These are phyloP conservation scores for Semibalanus balanoides DNA, from an alignment of 1,140 invertebrate species.

Conservation along the genomic window DNA sequence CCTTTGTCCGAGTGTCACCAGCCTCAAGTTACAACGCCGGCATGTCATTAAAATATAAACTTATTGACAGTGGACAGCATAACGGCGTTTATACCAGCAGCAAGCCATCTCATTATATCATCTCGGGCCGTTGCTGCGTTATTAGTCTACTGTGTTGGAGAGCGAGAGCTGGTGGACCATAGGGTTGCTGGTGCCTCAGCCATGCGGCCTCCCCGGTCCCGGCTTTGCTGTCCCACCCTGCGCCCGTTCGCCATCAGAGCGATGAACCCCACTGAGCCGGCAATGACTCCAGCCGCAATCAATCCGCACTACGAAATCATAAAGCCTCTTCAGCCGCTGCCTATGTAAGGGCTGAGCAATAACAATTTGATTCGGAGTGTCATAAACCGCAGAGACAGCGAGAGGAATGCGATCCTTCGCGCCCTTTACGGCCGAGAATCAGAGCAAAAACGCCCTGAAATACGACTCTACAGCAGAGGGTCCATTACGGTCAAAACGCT, in stretches of 20 bases:
- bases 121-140: too few relatives aligned
- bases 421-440: not conserved
- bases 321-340: not conserved
- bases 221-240: not conserved
- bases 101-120: too few relatives aligned
- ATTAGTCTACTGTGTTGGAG: too few relatives aligned
- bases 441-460: not conserved
- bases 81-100: too few relatives aligned
- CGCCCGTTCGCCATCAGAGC: not conserved
- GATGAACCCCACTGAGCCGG: not conserved
- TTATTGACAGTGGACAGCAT: too few relatives aligned
- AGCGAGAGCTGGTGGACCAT: too few relatives aligned
- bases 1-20: too few relatives aligned
- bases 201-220: too few relatives aligned
- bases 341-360: not conserved
- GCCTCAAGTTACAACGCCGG: too few relatives aligned
- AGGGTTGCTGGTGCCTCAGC: too few relatives aligned
- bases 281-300: not conserved
- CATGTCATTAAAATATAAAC: too few relatives aligned
- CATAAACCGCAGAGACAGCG: not conserved
- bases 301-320: not conserved
- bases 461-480: not conserved
- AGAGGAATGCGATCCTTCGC: not conserved
- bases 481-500: not conserved
- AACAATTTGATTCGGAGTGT: conserved; percentile 1